A percentile compares a stretch with the other conserved stretches of the same genome.
Evolutionary conservation across 2,797 vertebrate species (phyloP).

Genomic region (Neomorphus geoffroyi): DNA sequence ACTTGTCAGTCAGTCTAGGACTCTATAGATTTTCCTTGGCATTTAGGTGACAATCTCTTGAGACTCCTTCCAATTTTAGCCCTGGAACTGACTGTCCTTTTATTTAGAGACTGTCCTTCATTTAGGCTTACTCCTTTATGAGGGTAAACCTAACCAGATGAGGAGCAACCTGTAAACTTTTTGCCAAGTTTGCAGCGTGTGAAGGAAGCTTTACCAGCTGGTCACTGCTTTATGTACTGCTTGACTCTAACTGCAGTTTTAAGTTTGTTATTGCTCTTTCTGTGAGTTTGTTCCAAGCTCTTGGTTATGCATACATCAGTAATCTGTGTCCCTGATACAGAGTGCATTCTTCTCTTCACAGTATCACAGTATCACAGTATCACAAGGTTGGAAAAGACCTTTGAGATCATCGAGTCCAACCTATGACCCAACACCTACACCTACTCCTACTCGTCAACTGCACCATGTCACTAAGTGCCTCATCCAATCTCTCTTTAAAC

Average conservation of each 20-base stretch:
- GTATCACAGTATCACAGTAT: too few relatives aligned
- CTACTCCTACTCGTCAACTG: too few relatives aligned
- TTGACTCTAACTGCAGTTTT: background rate
- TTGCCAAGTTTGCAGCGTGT: background rate
- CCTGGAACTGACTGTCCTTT: background rate
- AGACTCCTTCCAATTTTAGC: background rate
- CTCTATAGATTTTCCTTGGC: background rate
- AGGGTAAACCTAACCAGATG: background rate
- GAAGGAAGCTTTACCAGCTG: background rate
- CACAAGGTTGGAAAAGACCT: too few relatives aligned
- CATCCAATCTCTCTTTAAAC: too few relatives aligned
- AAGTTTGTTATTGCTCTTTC: background rate
- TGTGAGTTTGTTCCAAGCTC: background rate
- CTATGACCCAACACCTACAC: too few relatives aligned
- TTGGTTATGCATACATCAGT: background rate
- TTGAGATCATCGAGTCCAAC: too few relatives aligned
- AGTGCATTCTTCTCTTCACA: background rate
- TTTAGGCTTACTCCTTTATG: too few relatives aligned
- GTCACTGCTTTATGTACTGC: background rate
- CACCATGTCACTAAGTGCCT: too few relatives aligned
- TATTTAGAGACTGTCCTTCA: background rate
- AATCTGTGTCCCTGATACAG: background rate
- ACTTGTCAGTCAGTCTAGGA: rapidly evolving
- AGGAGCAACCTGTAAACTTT: background rate
- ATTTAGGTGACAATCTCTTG: background rate